Conservation (phyloP, 2,113 vertebrate species). For the Hydrolagus affinis region DNA sequence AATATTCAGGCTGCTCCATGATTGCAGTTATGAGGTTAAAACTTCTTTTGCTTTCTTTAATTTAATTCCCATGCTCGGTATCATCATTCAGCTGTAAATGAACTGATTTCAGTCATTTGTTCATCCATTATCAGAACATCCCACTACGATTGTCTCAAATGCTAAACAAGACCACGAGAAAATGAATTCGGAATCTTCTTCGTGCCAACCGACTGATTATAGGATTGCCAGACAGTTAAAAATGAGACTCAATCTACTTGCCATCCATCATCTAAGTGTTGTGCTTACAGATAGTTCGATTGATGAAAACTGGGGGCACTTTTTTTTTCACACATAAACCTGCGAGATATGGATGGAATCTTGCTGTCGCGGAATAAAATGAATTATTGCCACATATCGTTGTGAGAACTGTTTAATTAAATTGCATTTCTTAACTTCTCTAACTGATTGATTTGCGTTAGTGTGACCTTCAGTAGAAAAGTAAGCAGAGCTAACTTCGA, state of each 20-base stretch:
- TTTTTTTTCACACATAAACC: constrained; percentile 5
- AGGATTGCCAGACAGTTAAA: constrained; percentile 6
- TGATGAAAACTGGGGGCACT: constrained; percentile 6
- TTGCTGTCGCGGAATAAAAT: constrained; percentile 28
- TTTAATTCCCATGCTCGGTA: constrained; percentile 12
- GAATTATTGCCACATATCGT: constrained; percentile 22
- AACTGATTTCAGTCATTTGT: neutral
- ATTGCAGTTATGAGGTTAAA: constrained; percentile 19
- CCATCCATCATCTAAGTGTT: constrained; percentile 15
- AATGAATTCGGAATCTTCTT: constrained; percentile 9
- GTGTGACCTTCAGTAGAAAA: constrained; percentile 24
- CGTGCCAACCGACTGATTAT: constrained; percentile 13
- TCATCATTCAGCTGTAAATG: constrained; percentile 23
- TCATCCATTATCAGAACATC: constrained; percentile 12
- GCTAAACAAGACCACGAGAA: neutral
- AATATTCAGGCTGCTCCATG: neutral
- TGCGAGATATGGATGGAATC: constrained; percentile 15
- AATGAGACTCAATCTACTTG: constrained; percentile 16
- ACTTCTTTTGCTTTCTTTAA: constrained; percentile 16
- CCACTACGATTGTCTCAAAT: no score
- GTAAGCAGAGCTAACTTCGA: neutral
- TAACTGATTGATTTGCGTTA: constrained; percentile 26
- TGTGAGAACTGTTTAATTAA: constrained; percentile 28
- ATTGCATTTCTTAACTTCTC: constrained; percentile 30
- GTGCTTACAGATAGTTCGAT: neutral